These are phyloP conservation scores for Tragelaphus strepsiceros DNA, from an alignment of 2,113 vertebrate species.

Conservation along the genomic window DNA sequence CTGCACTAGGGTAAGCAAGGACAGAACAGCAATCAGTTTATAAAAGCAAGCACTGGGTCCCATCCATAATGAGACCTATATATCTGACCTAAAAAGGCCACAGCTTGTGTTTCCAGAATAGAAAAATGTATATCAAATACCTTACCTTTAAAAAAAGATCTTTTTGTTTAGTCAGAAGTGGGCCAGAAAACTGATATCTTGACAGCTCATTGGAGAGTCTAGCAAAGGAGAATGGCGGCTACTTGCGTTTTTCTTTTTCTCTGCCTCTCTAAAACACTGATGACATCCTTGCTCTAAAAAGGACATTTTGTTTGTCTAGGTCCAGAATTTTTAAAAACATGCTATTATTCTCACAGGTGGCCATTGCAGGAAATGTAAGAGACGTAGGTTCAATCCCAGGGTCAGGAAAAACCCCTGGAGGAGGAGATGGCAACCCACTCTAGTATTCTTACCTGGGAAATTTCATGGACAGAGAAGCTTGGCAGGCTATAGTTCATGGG, in stretches of 20 bases:
- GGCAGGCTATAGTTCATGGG: background rate
- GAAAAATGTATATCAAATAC: conserved; percentile 44
- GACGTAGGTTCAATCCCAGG: fast-evolving
- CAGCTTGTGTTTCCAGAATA: conserved; percentile 26
- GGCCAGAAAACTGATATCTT: conserved; percentile 37
- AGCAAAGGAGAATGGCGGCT: background rate
- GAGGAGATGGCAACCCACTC: background rate
- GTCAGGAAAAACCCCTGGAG: background rate
- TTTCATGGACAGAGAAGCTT: background rate
- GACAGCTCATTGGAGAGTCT: conserved; percentile 44
- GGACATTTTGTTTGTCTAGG: background rate
- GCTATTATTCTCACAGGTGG: background rate
- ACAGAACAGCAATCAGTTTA: conserved; percentile 7
- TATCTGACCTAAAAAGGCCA: conserved; percentile 47
- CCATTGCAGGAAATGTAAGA: background rate
- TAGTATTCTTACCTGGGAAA: background rate
- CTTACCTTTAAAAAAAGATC: conserved; percentile 33
- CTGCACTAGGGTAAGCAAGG: conserved; percentile 28
- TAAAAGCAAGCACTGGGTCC: background rate
- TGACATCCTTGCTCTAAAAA: background rate
- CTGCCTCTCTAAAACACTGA: background rate
- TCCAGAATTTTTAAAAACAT: background rate
- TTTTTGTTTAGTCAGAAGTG: conserved; percentile 20
- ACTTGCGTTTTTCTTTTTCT: background rate
- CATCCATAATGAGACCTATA: conserved; percentile 42